phyloP scores from a whole-genome alignment of 2,113 vertebrate genomes.

The Pangasianodon gigas region DNA sequence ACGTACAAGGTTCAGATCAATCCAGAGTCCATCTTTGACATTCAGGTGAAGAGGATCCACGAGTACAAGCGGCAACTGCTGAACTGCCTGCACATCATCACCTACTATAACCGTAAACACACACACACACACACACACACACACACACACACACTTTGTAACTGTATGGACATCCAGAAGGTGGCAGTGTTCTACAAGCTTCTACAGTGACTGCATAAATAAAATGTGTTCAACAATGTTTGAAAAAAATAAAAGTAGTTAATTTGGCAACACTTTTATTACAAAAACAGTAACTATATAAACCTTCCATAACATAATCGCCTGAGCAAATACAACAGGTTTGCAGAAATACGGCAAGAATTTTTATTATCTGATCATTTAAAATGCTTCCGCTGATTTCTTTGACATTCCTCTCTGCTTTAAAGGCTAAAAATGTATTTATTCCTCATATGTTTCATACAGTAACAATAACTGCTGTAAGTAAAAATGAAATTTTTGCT shows the following conservation, averaged over 20 bases:
- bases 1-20: slow-evolving; percentile 84
- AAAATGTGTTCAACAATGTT: not conserved
- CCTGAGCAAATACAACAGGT: not conserved
- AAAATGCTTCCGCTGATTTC: not conserved
- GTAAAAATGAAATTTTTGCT: too few species aligned
- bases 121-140: not conserved
- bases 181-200: not conserved
- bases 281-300: too few species aligned
- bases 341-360: not conserved
- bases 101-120: slow-evolving; percentile 83
- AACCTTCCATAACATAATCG: not conserved
- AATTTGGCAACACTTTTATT: not conserved
- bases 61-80: slow-evolving; percentile 88
- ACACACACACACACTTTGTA: not conserved
- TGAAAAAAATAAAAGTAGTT: not conserved
- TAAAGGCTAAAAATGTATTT: not conserved
- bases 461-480: not conserved
- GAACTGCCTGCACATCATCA: slow-evolving; percentile 83
- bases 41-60: slow-evolving; percentile 88
- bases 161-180: not conserved
- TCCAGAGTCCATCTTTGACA: slow-evolving; percentile 82
- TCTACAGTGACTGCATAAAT: not conserved
- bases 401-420: not conserved
- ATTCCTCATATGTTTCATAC: not conserved
- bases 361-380: too few species aligned